Base-by-base conservation (phyloP, 1,140 invertebrate species). In the Leptopilina boulardi region DNA sequence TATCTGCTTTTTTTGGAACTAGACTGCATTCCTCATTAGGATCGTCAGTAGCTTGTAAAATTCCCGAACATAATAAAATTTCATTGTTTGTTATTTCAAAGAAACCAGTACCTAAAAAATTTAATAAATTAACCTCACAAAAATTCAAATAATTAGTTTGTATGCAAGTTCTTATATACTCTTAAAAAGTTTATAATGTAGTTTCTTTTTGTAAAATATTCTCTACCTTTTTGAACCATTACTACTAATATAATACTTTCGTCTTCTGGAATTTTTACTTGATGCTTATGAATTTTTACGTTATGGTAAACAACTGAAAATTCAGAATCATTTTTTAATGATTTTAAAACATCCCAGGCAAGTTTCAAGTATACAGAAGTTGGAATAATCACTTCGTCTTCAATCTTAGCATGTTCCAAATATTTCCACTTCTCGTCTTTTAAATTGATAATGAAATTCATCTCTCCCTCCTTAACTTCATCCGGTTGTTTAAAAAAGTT, bases 291-390 rank as follows among this genome's bases (percentile, higher is more conserved):
- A 85, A 98, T 96, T 44, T 93, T 92, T 13, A 98, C 93, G 89
- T 98, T 94, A 88, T 98, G 94, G 89, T 98, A 97, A 19, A 94
- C 92, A 0, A 98, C 94, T 0, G 94, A 93, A 18, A 95, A 91
- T 77, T 92, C 94, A 3, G 91, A 88, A 23, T 93, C 89, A 75
- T 94, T 93, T 87, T 93, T 92, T 89, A 96, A 92, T 85, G 94
- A 93, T 42, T 94, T 94, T 30, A 98, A 91, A 26, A 96, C 95
- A 85, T 96, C 94, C 97, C 97, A 98, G 0, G 95, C 96, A 19
- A 98, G 90, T 1, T 94, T 91, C 81, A 96, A 87, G 85, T 95
- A 98, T 13, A 96, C 96, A 44, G 97, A 97, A 0, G 96, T 96
- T 3, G 97, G 97, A 80, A 96, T 95, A 0, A 98, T 85, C 75